Evolutionary conservation across 2,888 invertebrate species (phyloP), one percentile per base, ranked within the genome.

Genomic region (Achlya flavicornis): DNA sequence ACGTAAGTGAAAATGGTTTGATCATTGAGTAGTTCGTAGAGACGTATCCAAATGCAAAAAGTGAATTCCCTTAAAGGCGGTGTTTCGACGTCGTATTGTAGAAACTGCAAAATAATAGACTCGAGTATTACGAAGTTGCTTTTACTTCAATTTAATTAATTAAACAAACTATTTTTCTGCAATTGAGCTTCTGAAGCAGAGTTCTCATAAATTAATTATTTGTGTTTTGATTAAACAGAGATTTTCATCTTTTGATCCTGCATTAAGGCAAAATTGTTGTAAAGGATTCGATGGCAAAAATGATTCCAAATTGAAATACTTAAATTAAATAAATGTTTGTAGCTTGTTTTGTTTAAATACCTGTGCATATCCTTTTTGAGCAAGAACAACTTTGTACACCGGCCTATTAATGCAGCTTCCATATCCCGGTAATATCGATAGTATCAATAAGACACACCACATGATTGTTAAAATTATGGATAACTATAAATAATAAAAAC

Each of bases 41-140:
- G 95, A 67, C 97, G 96, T 77, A 96, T 95, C 97, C 97, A 97
- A 72, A 95, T 95, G 82, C 97, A 97, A 62, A 97, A 94, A 0
- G 97, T 97, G 81, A 97, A 97, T 86, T 97, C 97, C 75, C 96
- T 95, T 77, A 97, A 78, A 67, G 97, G 96, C 0, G 97, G 97
- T 32, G 97, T 89, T 63, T 95, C 94, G 41, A 95, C 93, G 72
- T 96, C 96, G 85, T 97, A 97, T 75, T 96, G 95, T 33, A 94
- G 72, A 72, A 91, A 94, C 93, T 93, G 86, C 8, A 86, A 53
- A 53, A 3, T 8, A 60, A 16, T 8, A 41, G 57, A 19, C 7
- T 16, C 6, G 16, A 58, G 16, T n/a, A 32, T 12, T 14, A 16
- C 32, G 32, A 6, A 58, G n/a, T 14, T 46, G 6, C n/a, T n/a